Evolutionary conservation across 2,797 vertebrate species (phyloP), one percentile per base, ranked within the genome.

Genomic region (Protosalanx chinensis): DNA sequence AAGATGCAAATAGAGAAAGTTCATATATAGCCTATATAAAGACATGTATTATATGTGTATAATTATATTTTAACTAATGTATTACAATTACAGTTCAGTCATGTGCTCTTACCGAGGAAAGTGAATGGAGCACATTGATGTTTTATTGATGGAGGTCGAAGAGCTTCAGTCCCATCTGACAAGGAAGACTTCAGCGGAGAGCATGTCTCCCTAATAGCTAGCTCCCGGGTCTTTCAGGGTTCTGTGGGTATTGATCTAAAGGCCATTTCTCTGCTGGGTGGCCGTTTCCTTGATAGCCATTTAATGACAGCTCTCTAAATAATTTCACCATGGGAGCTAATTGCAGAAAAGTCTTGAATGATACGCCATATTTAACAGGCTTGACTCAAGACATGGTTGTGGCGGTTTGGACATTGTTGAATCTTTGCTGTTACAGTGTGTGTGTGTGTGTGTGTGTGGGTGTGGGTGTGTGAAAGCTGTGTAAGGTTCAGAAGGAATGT

Each of bases 201-300:
- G 66, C 23, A 70, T 64, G 37, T 78, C 65, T 73, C 76, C 56
- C 60, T 73, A 65, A 82, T 58, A 64, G 76, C 69, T 18, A 70
- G 81, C 77, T 58, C 78, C 57, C 64, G 53, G 69, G 60, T 63
- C 79, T 79, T 67, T 73, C 77, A 82, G 77, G 84, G 83, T 86
- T 85, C 74, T 84, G 79, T 69, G 15, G 27, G 35, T 88, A 91
- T 92, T 62, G 90, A 91, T 90, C 86, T 70, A 12, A 27, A 72
- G 66, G 68, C 77, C 81, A 74, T 85, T 89, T 86, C 80, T 81
- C 80, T 70, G 81, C 81, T 71, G 81, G 84, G 86, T 83, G 80
- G 84, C 82, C 72, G 75, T 83, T 85, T 86, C 76, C 72, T 72
- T 83, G 85, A 87, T 71, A 46, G 71, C 1, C 73, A 78, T 82